Evolutionary conservation across 2,888 invertebrate genomes (phyloP).

Genomic region (Ichneumon xanthorius): DNA sequence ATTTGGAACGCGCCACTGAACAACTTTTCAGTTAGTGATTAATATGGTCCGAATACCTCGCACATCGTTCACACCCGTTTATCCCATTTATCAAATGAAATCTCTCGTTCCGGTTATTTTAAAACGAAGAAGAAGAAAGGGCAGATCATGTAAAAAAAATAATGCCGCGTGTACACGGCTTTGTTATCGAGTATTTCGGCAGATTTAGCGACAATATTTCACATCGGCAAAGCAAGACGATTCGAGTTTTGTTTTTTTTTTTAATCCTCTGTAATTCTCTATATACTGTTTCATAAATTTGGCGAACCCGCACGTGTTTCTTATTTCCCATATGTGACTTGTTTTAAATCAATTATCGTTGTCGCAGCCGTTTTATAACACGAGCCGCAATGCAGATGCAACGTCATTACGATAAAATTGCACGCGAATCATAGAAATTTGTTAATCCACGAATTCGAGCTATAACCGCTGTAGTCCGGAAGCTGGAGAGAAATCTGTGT

Average conservation of each 20-base stretch:
- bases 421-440: conserved; percentile 29
- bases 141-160: conserved; percentile 15
- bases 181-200: conserved; percentile 48
- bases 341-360: conserved; percentile 9
- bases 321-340: conserved; percentile 40
- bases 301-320: conserved; percentile 32
- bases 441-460: conserved; percentile 3
- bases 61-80: conserved; percentile 54
- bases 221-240: conserved; percentile 31
- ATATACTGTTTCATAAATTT: conserved; percentile 42
- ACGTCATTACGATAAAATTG: not conserved
- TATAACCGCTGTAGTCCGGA: not conserved
- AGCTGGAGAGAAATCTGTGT: conserved; percentile 1
- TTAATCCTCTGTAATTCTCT: conserved; percentile 25
- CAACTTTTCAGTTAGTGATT: conserved; percentile 92
- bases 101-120: conserved; percentile 35
- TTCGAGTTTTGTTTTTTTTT: conserved; percentile 3
- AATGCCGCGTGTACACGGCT: conserved; percentile 46
- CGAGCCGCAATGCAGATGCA: not conserved
- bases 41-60: conserved; percentile 66
- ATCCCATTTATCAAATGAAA: conserved; percentile 48
- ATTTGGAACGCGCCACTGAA: conserved; percentile 96
- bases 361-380: conserved; percentile 3
- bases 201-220: conserved; percentile 45
- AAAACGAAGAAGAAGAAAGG: not conserved